Evolutionary conservation across 2,113 vertebrate genomes (phyloP).

Genomic region (Apodemus speciosus): DNA sequence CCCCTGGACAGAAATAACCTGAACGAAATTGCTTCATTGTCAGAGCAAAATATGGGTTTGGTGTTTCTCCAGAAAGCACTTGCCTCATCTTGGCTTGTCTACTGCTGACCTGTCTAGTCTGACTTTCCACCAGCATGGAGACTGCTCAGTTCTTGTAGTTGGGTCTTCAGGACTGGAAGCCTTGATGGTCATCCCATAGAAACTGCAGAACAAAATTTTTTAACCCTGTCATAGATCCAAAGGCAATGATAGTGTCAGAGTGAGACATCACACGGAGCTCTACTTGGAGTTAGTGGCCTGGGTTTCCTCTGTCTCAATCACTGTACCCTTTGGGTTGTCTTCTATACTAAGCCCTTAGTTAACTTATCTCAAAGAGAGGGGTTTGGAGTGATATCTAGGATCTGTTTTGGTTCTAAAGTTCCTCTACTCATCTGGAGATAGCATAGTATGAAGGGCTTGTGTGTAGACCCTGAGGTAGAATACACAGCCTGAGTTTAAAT

Average conservation of each 20-base stretch:
- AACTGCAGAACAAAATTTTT: neutral
- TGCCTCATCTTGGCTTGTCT: slow-evolving; percentile 55
- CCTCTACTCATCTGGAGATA: neutral
- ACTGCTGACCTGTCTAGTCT: slow-evolving; percentile 27
- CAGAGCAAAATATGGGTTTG: slow-evolving; percentile 61
- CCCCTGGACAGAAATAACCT: slow-evolving; percentile 70
- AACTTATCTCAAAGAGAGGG: neutral
- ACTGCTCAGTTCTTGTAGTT: neutral
- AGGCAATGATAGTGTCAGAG: neutral
- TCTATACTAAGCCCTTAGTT: neutral
- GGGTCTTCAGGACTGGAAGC: neutral
- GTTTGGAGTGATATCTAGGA: neutral
- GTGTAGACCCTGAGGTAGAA: neutral
- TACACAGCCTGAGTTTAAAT: neutral
- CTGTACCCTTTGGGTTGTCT: neutral
- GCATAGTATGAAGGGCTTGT: rapidly evolving
- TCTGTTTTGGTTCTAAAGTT: neutral
- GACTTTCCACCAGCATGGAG: slow-evolving; percentile 41
- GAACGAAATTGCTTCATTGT: slow-evolving; percentile 52
- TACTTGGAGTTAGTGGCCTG: neutral
- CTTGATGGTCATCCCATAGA: neutral
- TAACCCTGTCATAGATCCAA: neutral
- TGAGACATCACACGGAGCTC: neutral
- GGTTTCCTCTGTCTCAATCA: neutral
- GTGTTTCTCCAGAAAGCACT: slow-evolving; percentile 70